phyloP scores from a whole-genome alignment of 2,113 vertebrate species.

The Coreoperca whiteheadi region DNA sequence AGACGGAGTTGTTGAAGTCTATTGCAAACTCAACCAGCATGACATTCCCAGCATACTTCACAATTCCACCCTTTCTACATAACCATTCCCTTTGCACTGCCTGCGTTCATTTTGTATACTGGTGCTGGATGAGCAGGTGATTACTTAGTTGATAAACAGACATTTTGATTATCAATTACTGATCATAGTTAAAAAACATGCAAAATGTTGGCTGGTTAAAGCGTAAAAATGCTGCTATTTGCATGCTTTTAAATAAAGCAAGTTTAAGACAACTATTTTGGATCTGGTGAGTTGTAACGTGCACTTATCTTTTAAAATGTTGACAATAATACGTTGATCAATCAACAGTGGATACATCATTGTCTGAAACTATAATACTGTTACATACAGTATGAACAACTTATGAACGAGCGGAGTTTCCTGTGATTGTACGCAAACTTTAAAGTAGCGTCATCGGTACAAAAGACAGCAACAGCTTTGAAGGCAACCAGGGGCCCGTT shows the following conservation, averaged over 20 bases:
- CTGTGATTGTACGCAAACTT: neutral
- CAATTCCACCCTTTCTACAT: neutral
- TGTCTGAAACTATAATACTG: neutral
- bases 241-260: neutral
- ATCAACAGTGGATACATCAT: neutral
- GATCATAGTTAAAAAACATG: neutral
- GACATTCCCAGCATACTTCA: conserved; percentile 34
- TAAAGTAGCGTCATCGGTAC: too few relatives aligned
- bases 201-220: neutral
- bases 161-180: neutral
- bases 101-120: neutral
- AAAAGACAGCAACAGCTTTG: neutral
- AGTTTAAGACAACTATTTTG: neutral
- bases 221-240: neutral
- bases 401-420: neutral
- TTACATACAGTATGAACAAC: neutral
- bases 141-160: neutral
- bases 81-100: neutral
- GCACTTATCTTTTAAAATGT: neutral
- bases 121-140: neutral
- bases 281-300: neutral
- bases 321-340: too few relatives aligned
- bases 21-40: neutral
- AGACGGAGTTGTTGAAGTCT: neutral
- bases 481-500: neutral